Base-by-base conservation (phyloP, 23 tunicate genomes). In the Trididemnum clinides region DNA sequence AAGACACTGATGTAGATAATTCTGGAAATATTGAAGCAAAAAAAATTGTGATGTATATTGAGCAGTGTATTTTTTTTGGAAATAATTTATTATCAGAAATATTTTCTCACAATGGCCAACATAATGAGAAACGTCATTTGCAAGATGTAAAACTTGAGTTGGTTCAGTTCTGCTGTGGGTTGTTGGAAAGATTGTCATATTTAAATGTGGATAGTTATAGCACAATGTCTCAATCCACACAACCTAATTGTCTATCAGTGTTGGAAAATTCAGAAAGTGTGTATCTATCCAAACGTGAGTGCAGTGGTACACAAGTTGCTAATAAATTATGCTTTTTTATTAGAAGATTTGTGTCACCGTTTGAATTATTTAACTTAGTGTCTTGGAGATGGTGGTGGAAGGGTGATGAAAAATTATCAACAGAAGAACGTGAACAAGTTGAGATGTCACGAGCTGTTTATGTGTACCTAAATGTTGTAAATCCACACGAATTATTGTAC, bases 161-260 rank as follows among this genome's bases (percentile, higher is more conserved):
- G 28, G 4, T 74, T n/a, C n/a, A 78, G 83, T 78, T 50, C 15
- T 50, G 83, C 28, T 32, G 19, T 29, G 49, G 69, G 0, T 33
- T 83, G 44, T 37, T 83, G 80, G 87, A 83, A 33, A 70, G 87
- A 28, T 38, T 83, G 31, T 83, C 87, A 28, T 25, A 44, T 28
- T 44, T 83, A 21, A 49, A 83, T 33, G 1, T 83, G 44, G 83
- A 78, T 66, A 37, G n/a, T n/a, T n/a, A n/a, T n/a, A n/a, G n/a
- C n/a, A n/a, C n/a, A n/a, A n/a, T n/a, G n/a, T n/a, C n/a, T n/a
- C n/a, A n/a, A n/a, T n/a, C n/a, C n/a, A n/a, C n/a, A n/a, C n/a
- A n/a, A n/a, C n/a, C n/a, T n/a, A n/a, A n/a, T n/a, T n/a, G n/a
- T n/a, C n/a, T n/a, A n/a, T n/a, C 15, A 49, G 54, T 49, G 54